Conservation (phyloP, 2,113 vertebrate genomes). For the Osmerus eperlanus region DNA sequence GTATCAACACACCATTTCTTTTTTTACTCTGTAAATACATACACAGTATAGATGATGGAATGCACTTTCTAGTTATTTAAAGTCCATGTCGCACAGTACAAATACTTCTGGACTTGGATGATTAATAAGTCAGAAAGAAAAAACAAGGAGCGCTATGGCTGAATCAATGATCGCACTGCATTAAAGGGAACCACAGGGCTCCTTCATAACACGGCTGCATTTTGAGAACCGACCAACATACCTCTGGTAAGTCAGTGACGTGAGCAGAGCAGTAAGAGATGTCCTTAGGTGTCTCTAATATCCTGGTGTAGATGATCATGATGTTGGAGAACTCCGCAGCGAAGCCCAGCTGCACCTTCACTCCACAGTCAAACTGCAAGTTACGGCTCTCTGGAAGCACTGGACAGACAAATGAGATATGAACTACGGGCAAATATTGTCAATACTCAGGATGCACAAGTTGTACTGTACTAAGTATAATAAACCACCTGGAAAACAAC, state of each 20-base stretch:
- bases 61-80: too few relatives aligned
- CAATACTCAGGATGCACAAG: background rate
- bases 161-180: background rate
- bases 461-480: background rate
- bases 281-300: conserved; percentile 69
- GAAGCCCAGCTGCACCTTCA: conserved; percentile 78
- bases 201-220: background rate
- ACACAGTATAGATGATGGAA: too few relatives aligned
- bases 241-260: conserved; percentile 77
- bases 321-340: conserved; percentile 87
- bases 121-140: too few relatives aligned
- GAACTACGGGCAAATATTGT: background rate
- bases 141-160: too few relatives aligned
- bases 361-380: conserved; percentile 77
- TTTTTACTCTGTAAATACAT: too few relatives aligned
- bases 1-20: too few relatives aligned
- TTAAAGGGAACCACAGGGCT: background rate
- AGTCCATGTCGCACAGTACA: too few relatives aligned
- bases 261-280: conserved; percentile 72
- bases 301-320: conserved; percentile 83
- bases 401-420: conserved; percentile 31
- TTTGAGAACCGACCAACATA: conserved; percentile 31
- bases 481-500: too few relatives aligned
- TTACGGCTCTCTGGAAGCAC: conserved; percentile 73
- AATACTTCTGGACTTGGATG: background rate